These are phyloP conservation scores for Mirza zaza DNA, from an alignment of 2,113 vertebrate genomes.

Conservation along the genomic window DNA sequence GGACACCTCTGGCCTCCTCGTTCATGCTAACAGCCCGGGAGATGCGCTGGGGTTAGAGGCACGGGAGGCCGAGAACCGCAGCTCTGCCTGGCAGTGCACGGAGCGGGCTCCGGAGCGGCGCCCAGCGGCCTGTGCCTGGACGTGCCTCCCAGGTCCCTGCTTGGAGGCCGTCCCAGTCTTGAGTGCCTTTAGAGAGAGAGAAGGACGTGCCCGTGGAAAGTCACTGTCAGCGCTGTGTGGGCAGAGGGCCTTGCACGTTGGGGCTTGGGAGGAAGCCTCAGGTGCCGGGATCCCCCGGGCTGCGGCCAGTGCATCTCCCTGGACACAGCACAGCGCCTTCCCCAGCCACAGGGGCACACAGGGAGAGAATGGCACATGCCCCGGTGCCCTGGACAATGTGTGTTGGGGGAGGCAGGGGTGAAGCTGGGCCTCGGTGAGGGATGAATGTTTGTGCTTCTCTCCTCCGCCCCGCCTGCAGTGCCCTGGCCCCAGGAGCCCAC, in stretches of 20 bases:
- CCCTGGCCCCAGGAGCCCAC: too few species aligned
- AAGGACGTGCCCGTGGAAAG: neutral
- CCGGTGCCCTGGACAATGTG: neutral
- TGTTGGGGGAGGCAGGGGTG: neutral
- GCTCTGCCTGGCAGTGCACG: fast-evolving
- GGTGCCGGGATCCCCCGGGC: fast-evolving
- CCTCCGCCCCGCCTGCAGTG: neutral
- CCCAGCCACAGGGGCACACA: neutral
- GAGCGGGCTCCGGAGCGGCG: neutral
- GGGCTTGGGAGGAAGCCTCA: neutral
- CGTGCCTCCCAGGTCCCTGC: neutral
- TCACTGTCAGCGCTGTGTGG: neutral
- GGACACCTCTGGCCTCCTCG: neutral
- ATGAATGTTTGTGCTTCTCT: neutral
- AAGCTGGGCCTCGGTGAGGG: neutral
- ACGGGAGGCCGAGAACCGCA: too few species aligned
- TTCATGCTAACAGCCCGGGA: neutral
- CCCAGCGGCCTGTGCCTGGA: neutral
- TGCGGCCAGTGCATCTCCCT: fast-evolving
- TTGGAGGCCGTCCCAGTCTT: neutral
- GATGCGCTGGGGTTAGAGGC: neutral
- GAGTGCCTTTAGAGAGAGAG: neutral
- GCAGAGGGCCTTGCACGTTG: fast-evolving
- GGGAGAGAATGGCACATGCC: neutral
- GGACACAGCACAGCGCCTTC: neutral